These are phyloP conservation scores for Zaprionus davidi DNA, from an alignment of 1,140 invertebrate genomes.

Conservation along the genomic window DNA sequence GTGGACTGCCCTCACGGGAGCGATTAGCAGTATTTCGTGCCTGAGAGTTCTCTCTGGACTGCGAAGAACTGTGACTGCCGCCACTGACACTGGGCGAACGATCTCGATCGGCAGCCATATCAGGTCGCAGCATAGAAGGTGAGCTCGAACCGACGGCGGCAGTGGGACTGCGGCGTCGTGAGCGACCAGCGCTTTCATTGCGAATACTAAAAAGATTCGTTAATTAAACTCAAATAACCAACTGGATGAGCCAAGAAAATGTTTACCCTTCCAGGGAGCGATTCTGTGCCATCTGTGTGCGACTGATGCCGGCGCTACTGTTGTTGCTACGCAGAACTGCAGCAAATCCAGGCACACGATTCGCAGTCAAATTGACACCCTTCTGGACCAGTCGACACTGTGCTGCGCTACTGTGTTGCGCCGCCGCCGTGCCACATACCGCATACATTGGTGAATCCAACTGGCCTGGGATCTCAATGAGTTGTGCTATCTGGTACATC, in stretches of 20 bases:
- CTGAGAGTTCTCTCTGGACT: slow-evolving; percentile 72
- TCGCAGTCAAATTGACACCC: slow-evolving; percentile 83
- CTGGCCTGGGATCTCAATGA: slow-evolving; percentile 92
- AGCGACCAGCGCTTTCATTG: slow-evolving; percentile 79
- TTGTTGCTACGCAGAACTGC: slow-evolving; percentile 87
- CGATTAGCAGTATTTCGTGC: slow-evolving; percentile 77
- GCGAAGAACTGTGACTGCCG: slow-evolving; percentile 70
- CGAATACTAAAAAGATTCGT: slow-evolving; percentile 58
- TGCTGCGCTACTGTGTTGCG: slow-evolving; percentile 54
- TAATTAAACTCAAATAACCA: background rate
- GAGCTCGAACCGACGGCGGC: slow-evolving; percentile 48
- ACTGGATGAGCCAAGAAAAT: background rate
- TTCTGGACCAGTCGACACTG: slow-evolving; percentile 28
- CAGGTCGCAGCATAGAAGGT: slow-evolving; percentile 43
- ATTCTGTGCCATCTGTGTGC: slow-evolving; percentile 80
- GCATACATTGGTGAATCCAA: slow-evolving; percentile 85
- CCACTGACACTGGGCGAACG: slow-evolving; percentile 67
- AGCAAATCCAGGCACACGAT: slow-evolving; percentile 89
- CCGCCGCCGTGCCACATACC: slow-evolving; percentile 68
- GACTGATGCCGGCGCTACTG: slow-evolving; percentile 69
- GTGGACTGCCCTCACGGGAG: slow-evolving; percentile 89
- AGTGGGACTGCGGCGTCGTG: slow-evolving; percentile 70
- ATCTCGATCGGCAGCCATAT: slow-evolving; percentile 52
- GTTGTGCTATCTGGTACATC: slow-evolving; percentile 96
- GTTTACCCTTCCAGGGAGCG: slow-evolving; percentile 79